Evolutionary conservation across 2,888 invertebrate species (phyloP).

Genomic region (Nymphalis c-album): DNA sequence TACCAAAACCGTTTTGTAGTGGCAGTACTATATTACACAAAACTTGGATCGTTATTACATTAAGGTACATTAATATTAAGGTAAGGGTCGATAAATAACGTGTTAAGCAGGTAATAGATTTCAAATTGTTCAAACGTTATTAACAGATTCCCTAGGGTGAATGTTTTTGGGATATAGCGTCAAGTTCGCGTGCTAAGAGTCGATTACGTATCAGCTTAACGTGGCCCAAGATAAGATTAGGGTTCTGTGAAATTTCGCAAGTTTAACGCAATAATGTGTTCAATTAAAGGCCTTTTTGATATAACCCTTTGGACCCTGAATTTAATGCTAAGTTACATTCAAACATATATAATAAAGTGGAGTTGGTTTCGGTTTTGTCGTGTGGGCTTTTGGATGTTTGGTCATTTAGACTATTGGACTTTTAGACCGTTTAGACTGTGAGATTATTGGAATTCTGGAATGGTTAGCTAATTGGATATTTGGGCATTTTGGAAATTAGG

Average conservation of each 20-base stretch:
- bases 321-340: background rate
- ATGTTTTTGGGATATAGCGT: slow-evolving; percentile 31
- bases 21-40: background rate
- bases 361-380: background rate
- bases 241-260: slow-evolving; percentile 22
- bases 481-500: too few species aligned
- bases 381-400: too few species aligned
- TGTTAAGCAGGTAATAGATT: slow-evolving; percentile 21
- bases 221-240: slow-evolving; percentile 34
- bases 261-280: slow-evolving; percentile 22
- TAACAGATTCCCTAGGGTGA: slow-evolving; percentile 33
- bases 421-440: too few species aligned
- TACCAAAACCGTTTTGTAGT: too few species aligned
- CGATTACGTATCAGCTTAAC: slow-evolving; percentile 31
- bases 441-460: too few species aligned
- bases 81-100: background rate
- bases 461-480: too few species aligned
- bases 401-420: too few species aligned
- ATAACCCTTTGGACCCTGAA: slow-evolving; percentile 3
- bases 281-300: slow-evolving; percentile 23
- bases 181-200: slow-evolving; percentile 31
- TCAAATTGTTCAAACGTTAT: slow-evolving; percentile 27
- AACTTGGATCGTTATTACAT: background rate
- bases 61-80: background rate
- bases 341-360: background rate